A percentile compares a stretch with the other conserved stretches of the same genome.
Evolutionary conservation across 1,140 invertebrate genomes (phyloP).

Genomic region (Drosophila triauraria): DNA sequence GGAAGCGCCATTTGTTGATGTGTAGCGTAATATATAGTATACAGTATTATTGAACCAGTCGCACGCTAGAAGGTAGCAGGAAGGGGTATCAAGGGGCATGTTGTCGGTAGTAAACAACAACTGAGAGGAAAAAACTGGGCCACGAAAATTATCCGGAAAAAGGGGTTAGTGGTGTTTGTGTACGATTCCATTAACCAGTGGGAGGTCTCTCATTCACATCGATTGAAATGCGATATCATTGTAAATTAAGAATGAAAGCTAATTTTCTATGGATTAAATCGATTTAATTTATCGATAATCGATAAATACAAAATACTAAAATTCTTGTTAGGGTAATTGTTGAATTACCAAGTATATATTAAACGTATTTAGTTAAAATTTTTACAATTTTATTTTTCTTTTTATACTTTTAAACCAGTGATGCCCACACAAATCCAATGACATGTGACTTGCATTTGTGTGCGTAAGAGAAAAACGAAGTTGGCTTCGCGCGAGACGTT

Average conservation of each 20-base stretch:
- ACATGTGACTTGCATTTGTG: no score
- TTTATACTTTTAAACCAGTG: no score
- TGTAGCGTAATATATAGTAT: conserved; percentile 4
- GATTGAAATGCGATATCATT: neutral
- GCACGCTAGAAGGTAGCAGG: conserved; percentile 34
- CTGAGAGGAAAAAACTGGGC: neutral
- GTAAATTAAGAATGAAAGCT: neutral
- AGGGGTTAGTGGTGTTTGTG: neutral
- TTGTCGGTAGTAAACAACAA: neutral
- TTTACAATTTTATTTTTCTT: no score
- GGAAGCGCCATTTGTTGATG: conserved; percentile 33
- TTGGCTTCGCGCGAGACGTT: no score
- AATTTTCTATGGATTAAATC: neutral
- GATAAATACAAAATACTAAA: no score
- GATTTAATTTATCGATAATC: neutral
- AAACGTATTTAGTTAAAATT: no score
- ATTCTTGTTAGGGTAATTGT: no score
- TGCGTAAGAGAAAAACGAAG: no score
- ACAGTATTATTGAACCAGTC: conserved; percentile 44
- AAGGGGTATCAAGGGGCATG: conserved; percentile 6
- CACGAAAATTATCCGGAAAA: conserved; percentile 10
- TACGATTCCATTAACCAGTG: neutral
- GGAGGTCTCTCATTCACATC: no score
- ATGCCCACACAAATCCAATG: no score
- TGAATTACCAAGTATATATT: no score